A percentile compares a stretch with the other conserved stretches of the same genome.
These are phyloP conservation scores for Zaprionus camerounensis DNA, from an alignment of 1,140 invertebrate species.

Conservation along the genomic window DNA sequence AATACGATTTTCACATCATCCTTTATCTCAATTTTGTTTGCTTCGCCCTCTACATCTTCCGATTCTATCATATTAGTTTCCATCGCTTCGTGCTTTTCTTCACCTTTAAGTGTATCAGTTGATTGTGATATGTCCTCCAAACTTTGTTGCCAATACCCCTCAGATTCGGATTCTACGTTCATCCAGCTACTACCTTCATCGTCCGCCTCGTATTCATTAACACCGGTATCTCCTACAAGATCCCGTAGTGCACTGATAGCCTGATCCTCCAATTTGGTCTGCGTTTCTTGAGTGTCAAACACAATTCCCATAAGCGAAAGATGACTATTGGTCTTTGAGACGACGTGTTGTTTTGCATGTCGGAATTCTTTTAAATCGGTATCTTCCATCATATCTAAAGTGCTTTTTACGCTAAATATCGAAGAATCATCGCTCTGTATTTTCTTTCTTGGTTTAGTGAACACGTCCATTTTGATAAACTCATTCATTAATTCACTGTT, in stretches of 20 bases:
- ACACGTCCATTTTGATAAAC: neutral
- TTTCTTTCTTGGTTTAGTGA: neutral
- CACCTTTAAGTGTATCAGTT: no score
- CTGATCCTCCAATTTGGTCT: conserved; percentile 16
- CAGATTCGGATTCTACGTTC: neutral
- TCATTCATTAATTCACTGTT: neutral
- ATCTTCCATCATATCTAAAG: conserved; percentile 7
- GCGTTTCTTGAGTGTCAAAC: conserved; percentile 5
- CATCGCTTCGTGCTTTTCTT: no score
- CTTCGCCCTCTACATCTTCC: neutral
- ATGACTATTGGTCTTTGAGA: neutral
- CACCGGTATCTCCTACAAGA: neutral
- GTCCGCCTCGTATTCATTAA: conserved; percentile 33
- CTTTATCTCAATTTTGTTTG: neutral
- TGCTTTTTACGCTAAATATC: conserved; percentile 23
- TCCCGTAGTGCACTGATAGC: neutral
- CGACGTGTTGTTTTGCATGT: neutral
- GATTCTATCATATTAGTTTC: neutral
- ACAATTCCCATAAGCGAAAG: conserved; percentile 1
- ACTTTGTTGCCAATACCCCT: neutral
- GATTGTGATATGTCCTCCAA: neutral
- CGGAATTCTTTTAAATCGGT: neutral
- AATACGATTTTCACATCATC: no score
- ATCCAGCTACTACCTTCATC: conserved; percentile 29
- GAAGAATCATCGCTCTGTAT: neutral